Evolutionary conservation across 2,113 vertebrate genomes (phyloP), one percentile per base, ranked within the genome.

Genomic region (Cranoglanis bouderius): DNA sequence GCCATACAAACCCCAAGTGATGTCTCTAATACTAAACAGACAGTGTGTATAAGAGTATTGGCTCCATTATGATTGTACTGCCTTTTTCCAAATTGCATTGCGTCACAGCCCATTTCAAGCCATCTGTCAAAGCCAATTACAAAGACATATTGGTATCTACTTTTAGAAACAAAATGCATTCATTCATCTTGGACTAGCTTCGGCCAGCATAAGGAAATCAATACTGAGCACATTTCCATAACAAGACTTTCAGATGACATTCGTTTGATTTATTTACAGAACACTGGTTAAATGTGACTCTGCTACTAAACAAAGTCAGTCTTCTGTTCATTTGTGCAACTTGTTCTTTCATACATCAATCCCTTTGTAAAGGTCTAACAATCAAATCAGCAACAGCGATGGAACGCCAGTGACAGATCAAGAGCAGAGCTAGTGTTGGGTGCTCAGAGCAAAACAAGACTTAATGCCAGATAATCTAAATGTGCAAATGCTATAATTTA

Each of bases 61-160:
- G 70, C 81, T 87, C 61, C 89, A 57, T 87, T 83, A 85, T 88
- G 59, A 59, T 49, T 18, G 13, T 80, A 55, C 72, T 40, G 74
- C 35, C n/a, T 78, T 43, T 32, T 57, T 78, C 74, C 82, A 90
- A 88, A 90, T 85, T 90, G 86, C 85, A 90, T 88, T 89, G 85
- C 82, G 87, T 89, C 82, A 89, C 51, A 63, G 55, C 67, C 82
- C 80, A 91, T 89, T 92, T 92, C 91, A 93, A 90, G 89, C 88
- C 81, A 43, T 93, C 93, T 94, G 94, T 94, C 94, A 84, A 38
- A 82, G 91, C 88, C 89, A 92, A 94, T 95, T 93, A 94, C 89
- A 93, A 90, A 92, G 93, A 85, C 65, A 91, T 93, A 91, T 92
- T 87, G 84, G 82, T 74, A 88, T 80, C 89, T 91, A 87, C 87